Evolutionary conservation across 2,797 vertebrate species (phyloP).

Genomic region (Cheirogaleus major): DNA sequence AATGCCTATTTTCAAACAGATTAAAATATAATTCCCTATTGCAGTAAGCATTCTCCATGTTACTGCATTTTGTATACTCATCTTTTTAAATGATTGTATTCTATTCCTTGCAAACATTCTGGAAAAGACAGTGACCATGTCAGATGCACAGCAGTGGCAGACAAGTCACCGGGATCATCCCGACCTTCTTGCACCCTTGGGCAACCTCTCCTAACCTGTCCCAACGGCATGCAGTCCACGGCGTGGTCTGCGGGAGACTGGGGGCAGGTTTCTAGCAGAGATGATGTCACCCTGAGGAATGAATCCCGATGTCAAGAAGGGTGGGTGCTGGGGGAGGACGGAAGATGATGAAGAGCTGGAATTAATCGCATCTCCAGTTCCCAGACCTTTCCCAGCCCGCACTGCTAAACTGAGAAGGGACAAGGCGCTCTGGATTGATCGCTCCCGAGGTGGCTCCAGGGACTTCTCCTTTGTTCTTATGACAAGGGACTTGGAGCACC

Average conservation of each 20-base stretch:
- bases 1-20: background rate
- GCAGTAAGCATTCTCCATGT: background rate
- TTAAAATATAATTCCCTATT: background rate
- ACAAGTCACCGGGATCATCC: background rate
- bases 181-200: background rate
- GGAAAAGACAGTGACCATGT: background rate
- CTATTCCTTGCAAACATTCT: background rate
- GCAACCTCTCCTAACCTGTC: background rate
- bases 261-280: conserved; percentile 45
- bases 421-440: background rate
- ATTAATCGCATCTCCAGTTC: conserved; percentile 21
- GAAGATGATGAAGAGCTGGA: background rate
- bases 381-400: background rate
- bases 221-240: fast-evolving
- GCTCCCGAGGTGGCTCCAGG: background rate
- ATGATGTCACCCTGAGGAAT: conserved; percentile 55
- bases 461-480: background rate
- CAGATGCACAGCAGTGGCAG: background rate
- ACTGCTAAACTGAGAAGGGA: background rate
- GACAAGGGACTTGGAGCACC: background rate
- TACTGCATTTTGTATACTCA: background rate
- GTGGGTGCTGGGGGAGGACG: background rate
- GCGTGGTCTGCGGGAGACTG: background rate
- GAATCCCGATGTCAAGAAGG: conserved; percentile 1
- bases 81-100: background rate